Evolutionary conservation across 2,113 vertebrate genomes (phyloP), one percentile per base, ranked within the genome.

Genomic region (Silurus asotus): DNA sequence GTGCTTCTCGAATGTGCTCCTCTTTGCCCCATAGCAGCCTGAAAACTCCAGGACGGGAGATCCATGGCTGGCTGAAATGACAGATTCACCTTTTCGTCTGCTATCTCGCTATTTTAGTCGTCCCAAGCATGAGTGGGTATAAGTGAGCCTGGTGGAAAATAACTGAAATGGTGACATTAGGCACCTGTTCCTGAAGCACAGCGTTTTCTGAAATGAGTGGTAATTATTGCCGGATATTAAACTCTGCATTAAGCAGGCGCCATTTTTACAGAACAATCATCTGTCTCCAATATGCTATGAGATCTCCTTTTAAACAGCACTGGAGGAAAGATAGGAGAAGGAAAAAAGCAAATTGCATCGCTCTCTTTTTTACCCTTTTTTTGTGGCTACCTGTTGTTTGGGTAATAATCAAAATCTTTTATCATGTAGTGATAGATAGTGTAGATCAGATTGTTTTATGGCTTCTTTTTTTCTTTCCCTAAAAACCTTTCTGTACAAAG

Each of bases 111-210:
- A 81, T 91, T 93, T 91, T 91, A 93, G 92, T 93, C 72, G 72
- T 87, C 83, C n/a, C 92, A 92, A 90, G 93, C 93, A 93, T 94
- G 93, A 92, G 91, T 90, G 89, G 89, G 80, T 91, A 92, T 94
- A 94, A 94, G 92, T 92, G 93, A 93, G 93, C 94, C 92, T 92
- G 91, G 93, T 94, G 94, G 94, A 94, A 93, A 94, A 95, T 94
- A 92, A 93, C 90, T 87, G 89, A 90, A 93, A 94, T 90, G 91
- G 92, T 91, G 91, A 90, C 94, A 95, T 94, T 95, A 95, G 92
- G 93, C 94, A 95, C 93, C 94, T 95, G 94, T 93, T 93, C 92
- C 93, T 93, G 91, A 86, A 90, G 74, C 28, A 49, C 81, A 61
- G 90, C 83, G 87, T 76, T 67, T 58, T 58, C 83, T 74, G 81